Base-by-base conservation (phyloP, 2,113 vertebrate genomes). In the Leucopternis melanops region DNA sequence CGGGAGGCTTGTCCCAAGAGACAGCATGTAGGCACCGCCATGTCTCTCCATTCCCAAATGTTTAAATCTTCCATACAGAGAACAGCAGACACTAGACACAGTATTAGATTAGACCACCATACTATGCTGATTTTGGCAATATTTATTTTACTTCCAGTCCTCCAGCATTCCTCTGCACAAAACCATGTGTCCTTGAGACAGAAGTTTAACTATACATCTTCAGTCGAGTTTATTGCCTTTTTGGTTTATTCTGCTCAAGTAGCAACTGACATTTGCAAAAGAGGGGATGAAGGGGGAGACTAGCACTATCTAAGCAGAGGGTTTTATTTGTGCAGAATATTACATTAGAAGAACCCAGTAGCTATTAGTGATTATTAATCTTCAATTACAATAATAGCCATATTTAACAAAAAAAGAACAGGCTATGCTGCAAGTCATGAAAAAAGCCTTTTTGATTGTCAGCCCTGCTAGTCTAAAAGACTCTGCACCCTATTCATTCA, bases 321-420 rank as follows among this genome's bases (percentile, higher is more conserved):
- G 27, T 2, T 74, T 90, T 89, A 86, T 86, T 89, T 96, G 70
- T 79, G 67, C 36, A 84, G 82, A 80, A 82, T 65, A 85, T 81
- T 80, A 67, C 58, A 81, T 42, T 87, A 81, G 59, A 91, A 70
- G 57, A 92, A 34, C 16, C 74, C 66, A 50, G 32, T 20, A 96
- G 85, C 79, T 89, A 95, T 93, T 91, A 96, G 71, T 67, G 66
- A 95, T 95, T 96, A 81, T 75, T 92, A 97, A 95, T 78, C 62
- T 85, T 62, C 83, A 97, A 96, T 91, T 97, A 95, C 40, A 98
- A 94, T 94, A 97, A 94, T 94, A 90, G 84, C 32, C 84, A 93
- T 84, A 79, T 84, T 97, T 92, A 96, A 95, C 49, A 87, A 86
- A 62, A 90, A 90, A 71, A 70, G 59, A 96, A 91, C 65, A 86